Conservation (phyloP, 2,113 vertebrate genomes). For the Rhizomys pruinosus region DNA sequence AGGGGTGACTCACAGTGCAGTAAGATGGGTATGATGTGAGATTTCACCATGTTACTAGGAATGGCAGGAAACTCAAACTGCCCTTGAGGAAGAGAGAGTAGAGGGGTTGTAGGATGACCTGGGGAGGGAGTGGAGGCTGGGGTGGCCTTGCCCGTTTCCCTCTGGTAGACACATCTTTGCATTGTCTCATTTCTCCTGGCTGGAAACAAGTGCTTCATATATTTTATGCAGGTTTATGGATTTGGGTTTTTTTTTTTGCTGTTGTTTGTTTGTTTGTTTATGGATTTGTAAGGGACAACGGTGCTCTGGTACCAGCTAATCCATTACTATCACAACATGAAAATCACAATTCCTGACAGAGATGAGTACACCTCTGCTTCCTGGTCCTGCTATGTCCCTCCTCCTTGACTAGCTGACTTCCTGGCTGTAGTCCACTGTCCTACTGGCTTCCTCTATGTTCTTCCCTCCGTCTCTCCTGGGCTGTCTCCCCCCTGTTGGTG, state of each 20-base stretch:
- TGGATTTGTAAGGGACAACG: no score
- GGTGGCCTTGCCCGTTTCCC: neutral
- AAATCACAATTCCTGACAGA: neutral
- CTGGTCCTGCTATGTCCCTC: no score
- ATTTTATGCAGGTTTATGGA: neutral
- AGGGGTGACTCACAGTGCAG: neutral
- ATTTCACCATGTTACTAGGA: neutral
- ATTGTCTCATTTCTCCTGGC: neutral
- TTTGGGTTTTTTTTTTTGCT: no score
- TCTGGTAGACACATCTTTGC: neutral
- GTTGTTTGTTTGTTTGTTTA: no score
- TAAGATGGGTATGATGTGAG: neutral
- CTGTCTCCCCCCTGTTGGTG: neutral
- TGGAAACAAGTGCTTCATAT: neutral
- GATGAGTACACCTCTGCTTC: neutral
- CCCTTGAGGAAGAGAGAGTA: neutral
- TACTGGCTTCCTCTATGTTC: fast-evolving
- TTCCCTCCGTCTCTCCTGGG: neutral
- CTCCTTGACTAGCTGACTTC: neutral
- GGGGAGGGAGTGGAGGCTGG: no score
- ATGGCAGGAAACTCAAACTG: neutral
- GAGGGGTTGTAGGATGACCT: neutral
- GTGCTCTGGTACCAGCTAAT: neutral
- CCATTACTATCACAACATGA: neutral
- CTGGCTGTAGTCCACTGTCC: neutral